A percentile compares a stretch with the other conserved stretches of the same genome.
phyloP scores from a whole-genome alignment of 2,888 invertebrate genomes.

The Lasioglossum oenotherae region DNA sequence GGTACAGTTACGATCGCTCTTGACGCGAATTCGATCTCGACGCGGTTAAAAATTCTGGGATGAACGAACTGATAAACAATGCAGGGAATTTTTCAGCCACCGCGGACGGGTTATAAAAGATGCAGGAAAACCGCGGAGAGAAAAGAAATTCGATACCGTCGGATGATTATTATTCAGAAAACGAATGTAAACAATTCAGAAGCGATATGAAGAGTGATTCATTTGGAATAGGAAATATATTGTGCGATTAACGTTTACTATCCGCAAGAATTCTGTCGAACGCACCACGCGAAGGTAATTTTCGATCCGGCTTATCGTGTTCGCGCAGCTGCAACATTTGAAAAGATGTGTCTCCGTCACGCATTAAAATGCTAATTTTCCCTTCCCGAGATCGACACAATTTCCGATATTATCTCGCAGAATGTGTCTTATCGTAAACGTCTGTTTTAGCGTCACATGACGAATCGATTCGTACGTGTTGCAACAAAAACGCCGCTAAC shows the following conservation, averaged over 20 bases:
- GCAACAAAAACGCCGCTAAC: neutral
- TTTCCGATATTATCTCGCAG: neutral
- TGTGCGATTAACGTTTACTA: neutral
- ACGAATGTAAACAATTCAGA: neutral
- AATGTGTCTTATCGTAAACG: neutral
- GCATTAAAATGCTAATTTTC: constrained; percentile 44
- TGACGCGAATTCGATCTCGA: neutral
- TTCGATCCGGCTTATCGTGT: constrained; percentile 5
- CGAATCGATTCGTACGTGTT: neutral
- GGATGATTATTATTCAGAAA: too few relatives aligned
- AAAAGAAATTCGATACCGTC: neutral
- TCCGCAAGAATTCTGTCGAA: neutral
- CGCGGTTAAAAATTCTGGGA: neutral
- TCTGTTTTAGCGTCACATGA: neutral
- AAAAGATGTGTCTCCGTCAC: constrained; percentile 19
- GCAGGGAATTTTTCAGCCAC: neutral
- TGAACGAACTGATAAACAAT: neutral
- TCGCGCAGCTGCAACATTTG: constrained; percentile 14
- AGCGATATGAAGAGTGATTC: neutral
- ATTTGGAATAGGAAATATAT: neutral
- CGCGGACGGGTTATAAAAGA: neutral
- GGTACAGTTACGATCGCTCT: neutral
- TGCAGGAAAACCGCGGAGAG: neutral
- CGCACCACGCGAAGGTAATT: neutral
- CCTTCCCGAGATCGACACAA: neutral